Base-by-base conservation (phyloP, 2,113 vertebrate genomes). In the Phoxinus phoxinus region DNA sequence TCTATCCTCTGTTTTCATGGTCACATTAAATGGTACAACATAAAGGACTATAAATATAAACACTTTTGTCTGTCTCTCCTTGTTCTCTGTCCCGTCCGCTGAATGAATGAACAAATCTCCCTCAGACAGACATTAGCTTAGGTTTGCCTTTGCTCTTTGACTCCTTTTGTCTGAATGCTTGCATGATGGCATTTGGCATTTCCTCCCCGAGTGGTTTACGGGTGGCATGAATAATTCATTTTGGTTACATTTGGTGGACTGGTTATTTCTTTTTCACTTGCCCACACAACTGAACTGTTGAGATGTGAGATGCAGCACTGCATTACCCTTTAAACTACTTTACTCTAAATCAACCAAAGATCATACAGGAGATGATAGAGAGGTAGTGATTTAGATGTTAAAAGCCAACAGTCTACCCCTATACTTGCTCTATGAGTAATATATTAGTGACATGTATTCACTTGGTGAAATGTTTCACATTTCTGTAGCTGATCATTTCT, bases 141-240 rank as follows among this genome's bases (percentile, higher is more conserved):
- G 46, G 51, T 5, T 72, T 75, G 25, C 41, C 74, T 78, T 61
- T 83, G 80, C 74, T 67, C 84, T 87, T 80, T 89, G 65, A 12
- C 79, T 85, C 58, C 27, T 63, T 80, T 87, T 85, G 88, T 87
- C 84, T 80, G 35, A 83, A 83, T 75, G 19, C 21, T 32, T 89
- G 69, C 23, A 74, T 56, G 63, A 80, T 75, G 83, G 80, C 86
- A 83, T 74, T 56, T 79, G 44, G 51, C 82, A 83, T 87, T 85
- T 87, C 37, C 73, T 78, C 35, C 25, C 46, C 9, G 13, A 81
- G 84, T 75, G 27, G 56, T 77, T 84, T 44, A 21, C 69, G 0
- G 53, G 48, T 75, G 23, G 73, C 19, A 87, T 85, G 83, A 87
- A 86, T 89, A 85, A 89, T 89, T 85, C 67, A 89, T 67, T 30